Evolutionary conservation across 2,113 vertebrate species (phyloP).

Genomic region (Protobothrops mucrosquamatus): DNA sequence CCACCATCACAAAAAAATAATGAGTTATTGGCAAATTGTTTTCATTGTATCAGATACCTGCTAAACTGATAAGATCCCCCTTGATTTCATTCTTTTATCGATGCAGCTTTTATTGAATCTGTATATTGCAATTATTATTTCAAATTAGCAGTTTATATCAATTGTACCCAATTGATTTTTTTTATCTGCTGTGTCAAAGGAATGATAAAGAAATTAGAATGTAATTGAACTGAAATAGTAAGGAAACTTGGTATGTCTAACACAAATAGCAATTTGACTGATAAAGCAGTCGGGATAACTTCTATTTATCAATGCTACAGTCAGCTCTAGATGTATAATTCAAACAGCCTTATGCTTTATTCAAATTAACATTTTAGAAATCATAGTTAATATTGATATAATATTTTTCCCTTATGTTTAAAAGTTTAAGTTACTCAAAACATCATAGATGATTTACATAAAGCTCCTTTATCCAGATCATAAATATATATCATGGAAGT

Average conservation of each 20-base stretch:
- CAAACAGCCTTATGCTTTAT: background rate
- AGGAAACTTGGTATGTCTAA: background rate
- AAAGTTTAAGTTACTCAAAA: background rate
- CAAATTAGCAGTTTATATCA: slow-evolving; percentile 11
- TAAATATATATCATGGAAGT: background rate
- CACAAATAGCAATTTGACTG: background rate
- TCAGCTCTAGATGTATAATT: background rate
- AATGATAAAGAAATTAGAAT: background rate
- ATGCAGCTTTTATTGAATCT: slow-evolving; percentile 4
- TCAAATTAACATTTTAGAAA: background rate
- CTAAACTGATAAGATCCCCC: background rate
- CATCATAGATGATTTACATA: background rate
- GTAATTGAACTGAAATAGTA: background rate
- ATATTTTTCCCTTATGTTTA: background rate
- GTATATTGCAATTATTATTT: background rate
- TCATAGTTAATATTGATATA: background rate
- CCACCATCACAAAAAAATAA: slow-evolving; percentile 6
- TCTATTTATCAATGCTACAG: background rate
- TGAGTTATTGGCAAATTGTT: background rate
- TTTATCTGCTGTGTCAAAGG: background rate
- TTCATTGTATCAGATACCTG: background rate
- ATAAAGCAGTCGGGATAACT: slow-evolving; percentile 4
- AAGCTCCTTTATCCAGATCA: background rate
- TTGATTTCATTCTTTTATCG: background rate
- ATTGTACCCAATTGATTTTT: background rate